Percentiles rank a stretch among this genome's conserved stretches.
These are phyloP conservation scores for Dasyurus viverrinus DNA, from an alignment of 2,113 vertebrate genomes.

Conservation along the genomic window DNA sequence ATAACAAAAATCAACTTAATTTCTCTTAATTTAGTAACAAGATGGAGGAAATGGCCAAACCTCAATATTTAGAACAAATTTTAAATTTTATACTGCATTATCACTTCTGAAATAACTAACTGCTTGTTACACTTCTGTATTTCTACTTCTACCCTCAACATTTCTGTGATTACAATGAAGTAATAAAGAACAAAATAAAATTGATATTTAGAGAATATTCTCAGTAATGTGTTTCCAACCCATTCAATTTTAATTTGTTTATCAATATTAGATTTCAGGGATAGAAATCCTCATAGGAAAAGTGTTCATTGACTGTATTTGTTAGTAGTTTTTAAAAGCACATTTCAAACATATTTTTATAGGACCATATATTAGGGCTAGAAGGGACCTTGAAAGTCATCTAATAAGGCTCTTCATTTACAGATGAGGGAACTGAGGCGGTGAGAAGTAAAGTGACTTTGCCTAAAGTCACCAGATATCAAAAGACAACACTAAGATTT, in stretches of 20 bases:
- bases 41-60: background rate
- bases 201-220: background rate
- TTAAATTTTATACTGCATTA: background rate
- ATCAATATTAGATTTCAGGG: background rate
- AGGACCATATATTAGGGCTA: background rate
- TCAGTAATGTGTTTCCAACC: background rate
- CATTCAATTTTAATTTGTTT: background rate
- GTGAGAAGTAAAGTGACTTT: background rate
- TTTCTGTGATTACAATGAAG: background rate
- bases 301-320: too few relatives aligned
- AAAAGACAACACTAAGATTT: background rate
- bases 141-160: too few relatives aligned
- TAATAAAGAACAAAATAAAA: conserved; percentile 4
- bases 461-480: background rate
- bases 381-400: background rate
- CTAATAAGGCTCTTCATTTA: background rate
- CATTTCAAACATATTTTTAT: background rate
- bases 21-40: background rate
- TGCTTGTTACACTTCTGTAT: background rate
- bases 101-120: background rate
- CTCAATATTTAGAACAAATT: background rate
- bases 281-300: background rate
- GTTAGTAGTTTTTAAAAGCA: background rate
- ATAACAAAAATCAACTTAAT: background rate
- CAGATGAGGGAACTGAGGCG: background rate